Percentiles rank a stretch among this genome's conserved stretches.
phyloP scores from a whole-genome alignment of 2,113 vertebrate genomes.

The Myotis lucifugus region DNA sequence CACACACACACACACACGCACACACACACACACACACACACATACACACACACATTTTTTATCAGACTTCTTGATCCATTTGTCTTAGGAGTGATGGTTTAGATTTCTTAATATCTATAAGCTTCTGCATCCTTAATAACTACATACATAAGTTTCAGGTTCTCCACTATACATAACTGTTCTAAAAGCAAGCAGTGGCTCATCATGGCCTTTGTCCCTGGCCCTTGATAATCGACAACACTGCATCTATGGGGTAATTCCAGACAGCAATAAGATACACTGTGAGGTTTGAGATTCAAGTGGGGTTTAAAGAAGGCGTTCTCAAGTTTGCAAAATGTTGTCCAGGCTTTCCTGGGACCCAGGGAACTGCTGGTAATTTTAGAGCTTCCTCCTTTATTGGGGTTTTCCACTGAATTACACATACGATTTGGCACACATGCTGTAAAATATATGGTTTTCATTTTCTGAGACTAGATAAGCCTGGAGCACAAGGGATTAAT shows the following conservation, averaged over 20 bases:
- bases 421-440: conserved; percentile 55
- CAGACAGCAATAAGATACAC: neutral
- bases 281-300: neutral
- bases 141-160: neutral
- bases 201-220: no score
- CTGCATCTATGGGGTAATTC: neutral
- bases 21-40: neutral
- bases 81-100: neutral
- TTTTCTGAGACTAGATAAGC: conserved; percentile 71
- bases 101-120: neutral
- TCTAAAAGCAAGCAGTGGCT: neutral
- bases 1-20: neutral
- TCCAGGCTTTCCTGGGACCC: neutral
- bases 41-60: rapidly evolving
- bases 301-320: neutral
- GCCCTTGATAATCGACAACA: neutral
- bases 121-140: neutral
- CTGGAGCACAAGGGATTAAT: conserved; percentile 69
- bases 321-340: neutral
- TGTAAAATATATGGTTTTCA: conserved; percentile 61
- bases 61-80: neutral
- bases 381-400: conserved; percentile 42
- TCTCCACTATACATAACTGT: neutral
- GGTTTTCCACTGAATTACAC: conserved; percentile 75
- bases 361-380: conserved; percentile 5